These are phyloP conservation scores for Lymantria monacha DNA, from an alignment of 2,888 invertebrate species.

Conservation along the genomic window DNA sequence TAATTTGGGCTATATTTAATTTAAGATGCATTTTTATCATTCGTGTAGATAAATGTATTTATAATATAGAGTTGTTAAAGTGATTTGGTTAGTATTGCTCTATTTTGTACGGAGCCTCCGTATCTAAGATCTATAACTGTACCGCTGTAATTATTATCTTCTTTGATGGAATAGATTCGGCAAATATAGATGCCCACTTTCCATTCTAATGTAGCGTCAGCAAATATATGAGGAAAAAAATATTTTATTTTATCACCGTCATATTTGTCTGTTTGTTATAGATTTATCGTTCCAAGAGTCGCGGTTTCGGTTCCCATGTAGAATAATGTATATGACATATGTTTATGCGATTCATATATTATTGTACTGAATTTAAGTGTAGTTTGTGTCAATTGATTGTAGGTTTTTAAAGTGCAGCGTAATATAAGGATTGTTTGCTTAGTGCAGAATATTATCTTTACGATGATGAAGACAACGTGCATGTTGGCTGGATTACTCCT, in stretches of 20 bases:
- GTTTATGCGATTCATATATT: no score
- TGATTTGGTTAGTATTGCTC: constrained; percentile 21
- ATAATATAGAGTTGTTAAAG: constrained; percentile 23
- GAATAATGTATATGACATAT: no score
- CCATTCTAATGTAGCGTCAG: constrained; percentile 36
- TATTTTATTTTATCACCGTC: neutral
- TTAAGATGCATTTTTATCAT: neutral
- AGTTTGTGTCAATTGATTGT: no score
- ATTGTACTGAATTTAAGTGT: no score
- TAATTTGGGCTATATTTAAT: no score
- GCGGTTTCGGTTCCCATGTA: no score
- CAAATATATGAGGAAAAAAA: constrained; percentile 6
- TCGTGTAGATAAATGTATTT: neutral
- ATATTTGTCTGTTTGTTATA: neutral
- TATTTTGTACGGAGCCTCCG: constrained; percentile 16
- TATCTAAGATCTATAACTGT: constrained; percentile 74
- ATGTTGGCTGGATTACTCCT: no score
- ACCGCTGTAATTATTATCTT: constrained; percentile 74
- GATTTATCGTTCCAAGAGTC: no score
- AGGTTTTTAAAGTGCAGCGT: no score
- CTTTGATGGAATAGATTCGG: constrained; percentile 78
- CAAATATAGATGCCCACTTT: constrained; percentile 70
- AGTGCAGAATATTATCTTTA: no score
- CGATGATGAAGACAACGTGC: no score
- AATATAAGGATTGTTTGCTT: no score